These are phyloP conservation scores for Synodontis membranacea DNA, from an alignment of 2,113 vertebrate species.

Conservation along the genomic window DNA sequence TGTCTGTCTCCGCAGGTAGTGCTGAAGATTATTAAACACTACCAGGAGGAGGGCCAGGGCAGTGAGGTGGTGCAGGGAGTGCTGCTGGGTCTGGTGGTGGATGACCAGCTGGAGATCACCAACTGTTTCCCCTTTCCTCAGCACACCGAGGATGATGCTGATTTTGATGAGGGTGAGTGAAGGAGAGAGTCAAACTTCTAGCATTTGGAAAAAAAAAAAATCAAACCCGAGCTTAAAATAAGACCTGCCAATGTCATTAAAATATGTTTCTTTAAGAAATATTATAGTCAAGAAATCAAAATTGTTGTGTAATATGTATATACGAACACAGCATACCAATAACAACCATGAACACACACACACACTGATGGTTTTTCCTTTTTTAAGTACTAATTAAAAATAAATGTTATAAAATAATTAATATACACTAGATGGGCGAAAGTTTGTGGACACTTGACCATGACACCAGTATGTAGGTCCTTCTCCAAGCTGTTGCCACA, in stretches of 20 bases:
- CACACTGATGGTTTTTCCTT: no score
- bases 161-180: conserved; percentile 91
- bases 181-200: not conserved
- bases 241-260: not conserved
- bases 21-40: conserved; percentile 98
- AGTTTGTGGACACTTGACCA: no score
- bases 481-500: no score
- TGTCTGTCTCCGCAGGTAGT: conserved; percentile 80
- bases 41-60: conserved; percentile 97
- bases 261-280: not conserved
- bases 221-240: not conserved
- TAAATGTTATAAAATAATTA: no score
- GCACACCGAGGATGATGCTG: conserved; percentile 95
- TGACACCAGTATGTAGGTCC: no score
- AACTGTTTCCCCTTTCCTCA: conserved; percentile 99
- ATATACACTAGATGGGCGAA: no score
- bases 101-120: conserved; percentile 97
- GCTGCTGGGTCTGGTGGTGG: conserved; percentile 92
- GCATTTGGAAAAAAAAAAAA: no score
- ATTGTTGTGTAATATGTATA: not conserved
- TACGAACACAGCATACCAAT: not conserved
- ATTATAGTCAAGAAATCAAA: not conserved
- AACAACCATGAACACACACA: no score
- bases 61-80: conserved; percentile 97
- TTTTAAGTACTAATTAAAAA: no score